These are phyloP conservation scores for Typhlomys cinereus DNA, from an alignment of 2,113 vertebrate genomes.

Conservation along the genomic window DNA sequence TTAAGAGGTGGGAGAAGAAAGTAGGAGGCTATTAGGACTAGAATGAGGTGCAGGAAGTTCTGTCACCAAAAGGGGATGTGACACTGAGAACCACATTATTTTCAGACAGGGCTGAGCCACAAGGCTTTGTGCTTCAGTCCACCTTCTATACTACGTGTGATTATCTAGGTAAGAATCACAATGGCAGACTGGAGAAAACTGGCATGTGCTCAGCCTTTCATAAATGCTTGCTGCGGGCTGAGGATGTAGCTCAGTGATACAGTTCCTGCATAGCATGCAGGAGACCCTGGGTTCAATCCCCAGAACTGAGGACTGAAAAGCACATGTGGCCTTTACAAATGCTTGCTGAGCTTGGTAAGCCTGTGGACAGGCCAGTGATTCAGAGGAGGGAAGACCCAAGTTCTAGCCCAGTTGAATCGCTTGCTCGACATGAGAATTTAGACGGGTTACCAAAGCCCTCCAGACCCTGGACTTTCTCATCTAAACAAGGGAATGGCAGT, in stretches of 20 bases:
- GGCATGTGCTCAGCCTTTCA: background rate
- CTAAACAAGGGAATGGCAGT: background rate
- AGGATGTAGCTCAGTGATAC: background rate
- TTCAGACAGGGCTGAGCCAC: background rate
- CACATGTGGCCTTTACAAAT: no score
- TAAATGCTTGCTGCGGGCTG: background rate
- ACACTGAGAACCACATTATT: rapidly evolving
- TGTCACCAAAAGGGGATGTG: background rate
- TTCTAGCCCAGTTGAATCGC: background rate
- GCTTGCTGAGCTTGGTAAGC: background rate
- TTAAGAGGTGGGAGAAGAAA: background rate
- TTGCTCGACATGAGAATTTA: background rate
- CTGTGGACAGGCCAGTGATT: background rate
- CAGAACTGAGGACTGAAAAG: background rate
- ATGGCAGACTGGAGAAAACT: background rate
- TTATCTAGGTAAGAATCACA: background rate
- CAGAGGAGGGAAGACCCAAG: background rate
- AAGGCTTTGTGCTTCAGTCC: background rate
- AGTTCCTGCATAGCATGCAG: background rate
- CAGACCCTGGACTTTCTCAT: background rate
- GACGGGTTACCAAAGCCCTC: background rate
- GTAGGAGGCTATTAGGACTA: background rate
- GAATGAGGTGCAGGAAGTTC: background rate
- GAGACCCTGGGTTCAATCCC: background rate
- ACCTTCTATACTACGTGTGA: background rate